These are phyloP conservation scores for Ischnus inquisitorius DNA, from an alignment of 2,888 invertebrate genomes.

Conservation along the genomic window DNA sequence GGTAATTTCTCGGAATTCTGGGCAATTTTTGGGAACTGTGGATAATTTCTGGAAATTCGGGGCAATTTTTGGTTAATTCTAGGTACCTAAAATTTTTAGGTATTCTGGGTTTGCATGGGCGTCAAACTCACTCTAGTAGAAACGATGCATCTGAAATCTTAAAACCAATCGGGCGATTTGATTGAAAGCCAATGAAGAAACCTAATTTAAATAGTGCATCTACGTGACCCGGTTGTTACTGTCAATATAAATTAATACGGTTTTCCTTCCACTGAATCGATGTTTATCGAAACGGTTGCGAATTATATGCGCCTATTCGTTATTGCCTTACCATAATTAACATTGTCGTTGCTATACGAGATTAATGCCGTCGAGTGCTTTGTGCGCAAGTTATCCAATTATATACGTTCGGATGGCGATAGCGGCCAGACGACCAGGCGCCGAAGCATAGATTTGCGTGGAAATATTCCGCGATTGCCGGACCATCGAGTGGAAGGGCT, in stretches of 20 bases:
- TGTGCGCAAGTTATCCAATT: background rate
- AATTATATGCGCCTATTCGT: background rate
- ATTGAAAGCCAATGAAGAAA: too few species aligned
- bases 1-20: too few species aligned
- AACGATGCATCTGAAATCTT: too few species aligned
- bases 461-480: conserved; percentile 7
- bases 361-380: background rate
- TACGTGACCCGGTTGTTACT: too few species aligned
- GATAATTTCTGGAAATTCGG: too few species aligned
- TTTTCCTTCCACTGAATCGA: background rate
- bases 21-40: too few species aligned
- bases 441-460: conserved; percentile 3
- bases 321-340: background rate
- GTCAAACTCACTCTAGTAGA: too few species aligned
- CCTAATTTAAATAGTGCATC: too few species aligned
- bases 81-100: too few species aligned
- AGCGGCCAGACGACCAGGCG: background rate
- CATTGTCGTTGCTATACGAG: background rate
- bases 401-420: background rate
- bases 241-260: too few species aligned
- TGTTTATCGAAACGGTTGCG: background rate
- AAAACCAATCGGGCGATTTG: too few species aligned
- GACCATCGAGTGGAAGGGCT: conserved; percentile 1
- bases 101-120: too few species aligned
- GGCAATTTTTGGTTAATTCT: background rate